Evolutionary conservation across 2,888 invertebrate genomes (phyloP).

Genomic region (Ypsolopha scabrella): DNA sequence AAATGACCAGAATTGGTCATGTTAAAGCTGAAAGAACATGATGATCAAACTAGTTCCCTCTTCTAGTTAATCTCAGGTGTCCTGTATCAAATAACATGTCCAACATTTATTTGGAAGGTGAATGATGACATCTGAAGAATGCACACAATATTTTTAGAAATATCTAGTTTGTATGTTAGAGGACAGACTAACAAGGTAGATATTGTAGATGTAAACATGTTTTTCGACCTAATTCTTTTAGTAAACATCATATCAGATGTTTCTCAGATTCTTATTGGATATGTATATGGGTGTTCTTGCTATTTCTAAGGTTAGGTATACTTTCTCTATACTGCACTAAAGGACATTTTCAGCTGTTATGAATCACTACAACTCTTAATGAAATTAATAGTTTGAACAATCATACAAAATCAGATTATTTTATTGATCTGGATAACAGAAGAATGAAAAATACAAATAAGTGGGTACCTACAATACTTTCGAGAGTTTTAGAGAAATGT

Average conservation of each 20-base stretch:
- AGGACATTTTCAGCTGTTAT: background rate
- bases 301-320: background rate
- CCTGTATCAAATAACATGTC: conserved; percentile 7
- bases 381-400: too few species aligned
- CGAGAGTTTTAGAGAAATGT: too few species aligned
- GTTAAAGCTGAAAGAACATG: conserved; percentile 7
- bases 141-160: conserved; percentile 67
- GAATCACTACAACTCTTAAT: too few species aligned
- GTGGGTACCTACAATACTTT: too few species aligned
- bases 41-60: conserved; percentile 7
- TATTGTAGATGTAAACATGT: conserved; percentile 21
- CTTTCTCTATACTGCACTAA: background rate
- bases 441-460: too few species aligned
- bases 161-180: conserved; percentile 56
- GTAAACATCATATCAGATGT: too few species aligned
- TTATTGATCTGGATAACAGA: too few species aligned
- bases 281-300: too few species aligned
- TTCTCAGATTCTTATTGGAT: too few species aligned
- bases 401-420: too few species aligned
- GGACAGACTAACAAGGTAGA: conserved; percentile 55
- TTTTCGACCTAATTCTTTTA: conserved; percentile 14
- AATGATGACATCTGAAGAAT: conserved; percentile 59
- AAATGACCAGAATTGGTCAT: conserved; percentile 27
- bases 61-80: conserved; percentile 5
- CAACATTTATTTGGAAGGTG: conserved; percentile 21